Percentiles rank a stretch among this genome's conserved stretches.
Conservation (phyloP, 1,140 invertebrate genomes). For the Ceratosolen solmsi region DNA sequence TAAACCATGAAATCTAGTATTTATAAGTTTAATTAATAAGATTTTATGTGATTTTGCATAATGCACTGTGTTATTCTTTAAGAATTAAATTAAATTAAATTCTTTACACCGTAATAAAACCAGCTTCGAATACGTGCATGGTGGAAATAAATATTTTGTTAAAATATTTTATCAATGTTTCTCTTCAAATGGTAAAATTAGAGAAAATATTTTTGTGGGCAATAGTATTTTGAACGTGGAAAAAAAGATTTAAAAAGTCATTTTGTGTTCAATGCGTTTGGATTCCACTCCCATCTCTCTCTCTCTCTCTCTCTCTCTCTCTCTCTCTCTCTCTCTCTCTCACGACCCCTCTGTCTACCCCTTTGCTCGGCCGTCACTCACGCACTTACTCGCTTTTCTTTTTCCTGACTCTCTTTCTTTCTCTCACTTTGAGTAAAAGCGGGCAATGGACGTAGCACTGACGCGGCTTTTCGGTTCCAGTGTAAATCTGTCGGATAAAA, state of each 20-base stretch:
- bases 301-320: not conserved
- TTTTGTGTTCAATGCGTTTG: slow-evolving; percentile 29
- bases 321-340: not conserved
- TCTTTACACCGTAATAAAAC: too few species aligned
- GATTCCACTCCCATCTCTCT: not conserved
- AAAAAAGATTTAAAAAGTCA: not conserved
- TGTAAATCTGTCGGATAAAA: slow-evolving; percentile 71
- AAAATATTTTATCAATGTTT: slow-evolving; percentile 27
- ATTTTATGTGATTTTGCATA: too few species aligned
- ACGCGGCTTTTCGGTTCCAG: slow-evolving; percentile 50
- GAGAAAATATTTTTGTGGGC: slow-evolving; percentile 29
- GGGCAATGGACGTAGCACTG: not conserved
- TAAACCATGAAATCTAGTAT: too few species aligned
- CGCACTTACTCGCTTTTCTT: not conserved
- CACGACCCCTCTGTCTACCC: too few species aligned
- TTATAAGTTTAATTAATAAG: too few species aligned
- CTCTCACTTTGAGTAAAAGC: not conserved
- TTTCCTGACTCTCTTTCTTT: not conserved
- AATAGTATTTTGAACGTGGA: slow-evolving; percentile 46
- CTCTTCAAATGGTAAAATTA: slow-evolving; percentile 6
- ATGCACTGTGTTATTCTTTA: too few species aligned
- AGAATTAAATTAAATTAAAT: too few species aligned
- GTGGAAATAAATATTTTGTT: not conserved
- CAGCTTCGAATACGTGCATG: not conserved
- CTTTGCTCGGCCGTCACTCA: too few species aligned